A percentile compares a stretch with the other conserved stretches of the same genome.
Evolutionary conservation across 1,140 invertebrate genomes (phyloP).

Genomic region (Heliconius melpomene): DNA sequence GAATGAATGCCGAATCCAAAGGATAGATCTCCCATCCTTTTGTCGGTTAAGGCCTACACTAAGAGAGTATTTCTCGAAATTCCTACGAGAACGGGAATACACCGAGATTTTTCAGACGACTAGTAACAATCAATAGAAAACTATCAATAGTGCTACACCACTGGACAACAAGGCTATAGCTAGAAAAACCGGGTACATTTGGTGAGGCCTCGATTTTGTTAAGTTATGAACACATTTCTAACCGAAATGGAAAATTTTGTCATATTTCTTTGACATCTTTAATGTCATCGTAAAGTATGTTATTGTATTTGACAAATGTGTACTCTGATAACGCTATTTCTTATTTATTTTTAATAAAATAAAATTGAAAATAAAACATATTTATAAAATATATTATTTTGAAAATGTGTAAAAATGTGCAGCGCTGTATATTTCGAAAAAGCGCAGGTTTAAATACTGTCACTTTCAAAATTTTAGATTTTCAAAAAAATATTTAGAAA

Average conservation of each 20-base stretch:
- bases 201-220: conserved; percentile 29
- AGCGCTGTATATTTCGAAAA: too few relatives aligned
- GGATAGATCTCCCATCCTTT: too few relatives aligned
- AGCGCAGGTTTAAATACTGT: too few relatives aligned
- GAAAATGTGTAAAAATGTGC: too few relatives aligned
- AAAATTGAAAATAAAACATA: not conserved
- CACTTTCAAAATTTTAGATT: too few relatives aligned
- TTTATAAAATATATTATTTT: too few relatives aligned
- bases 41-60: too few relatives aligned
- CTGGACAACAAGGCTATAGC: not conserved
- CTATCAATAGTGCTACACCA: not conserved
- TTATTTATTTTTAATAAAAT: not conserved
- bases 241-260: conserved; percentile 25
- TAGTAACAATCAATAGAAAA: not conserved
- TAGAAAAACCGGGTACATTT: conserved; percentile 23
- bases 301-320: conserved; percentile 18
- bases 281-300: conserved; percentile 22
- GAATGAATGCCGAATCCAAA: too few relatives aligned
- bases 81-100: too few relatives aligned
- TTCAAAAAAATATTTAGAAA: too few relatives aligned
- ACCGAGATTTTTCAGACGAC: too few relatives aligned
- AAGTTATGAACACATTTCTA: conserved; percentile 32
- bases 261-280: conserved; percentile 27
- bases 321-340: not conserved
- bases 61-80: too few relatives aligned